These are phyloP conservation scores for pig (Sus scrofa) DNA, from an alignment of 2,113 vertebrate species.

Conservation along the genomic window T2T-Sscrofa CM000820.6:77360501-77361000, in stretches of 20 bases:
- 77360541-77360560: neutral
- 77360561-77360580: neutral
- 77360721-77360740: neutral
- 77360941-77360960: conserved; percentile 20
- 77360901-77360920: neutral
- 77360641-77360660: neutral
- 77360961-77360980: neutral
- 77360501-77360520: neutral
- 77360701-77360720: neutral
- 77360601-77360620: neutral
- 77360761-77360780: neutral
- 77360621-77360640: neutral
- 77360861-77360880: neutral
- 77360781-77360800: neutral
- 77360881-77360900: neutral
- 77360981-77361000: neutral
- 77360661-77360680: neutral
- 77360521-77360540: neutral
- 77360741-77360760: neutral
- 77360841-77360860: neutral
- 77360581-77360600: no score
- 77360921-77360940: neutral
- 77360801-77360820: neutral
- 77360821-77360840: neutral
- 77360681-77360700: neutral